Conservation (phyloP, 53 echinoderm and acorn worm genomes). For the Holothuria leucospilota region DNA sequence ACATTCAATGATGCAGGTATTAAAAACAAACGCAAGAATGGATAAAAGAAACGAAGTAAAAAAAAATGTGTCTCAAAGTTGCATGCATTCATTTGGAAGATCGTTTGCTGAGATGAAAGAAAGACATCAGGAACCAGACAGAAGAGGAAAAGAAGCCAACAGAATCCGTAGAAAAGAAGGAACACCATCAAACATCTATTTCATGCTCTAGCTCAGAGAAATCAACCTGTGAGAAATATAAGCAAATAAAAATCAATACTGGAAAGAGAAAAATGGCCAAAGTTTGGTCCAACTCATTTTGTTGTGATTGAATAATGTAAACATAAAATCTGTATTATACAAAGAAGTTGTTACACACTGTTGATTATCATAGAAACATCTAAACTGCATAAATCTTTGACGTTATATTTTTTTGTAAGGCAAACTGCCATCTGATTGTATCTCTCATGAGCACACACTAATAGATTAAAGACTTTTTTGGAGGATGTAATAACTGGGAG, state of each 20-base stretch:
- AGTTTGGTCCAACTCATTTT: too few relatives aligned
- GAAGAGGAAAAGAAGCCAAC: neutral
- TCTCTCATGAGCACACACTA: too few relatives aligned
- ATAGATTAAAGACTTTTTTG: too few relatives aligned
- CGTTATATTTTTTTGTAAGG: too few relatives aligned
- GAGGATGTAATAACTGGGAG: too few relatives aligned
- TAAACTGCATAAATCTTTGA: too few relatives aligned
- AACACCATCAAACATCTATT: slow-evolving; percentile 43
- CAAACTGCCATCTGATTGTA: too few relatives aligned
- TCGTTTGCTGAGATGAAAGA: neutral
- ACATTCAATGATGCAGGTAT: neutral
- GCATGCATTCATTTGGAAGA: slow-evolving; percentile 23
- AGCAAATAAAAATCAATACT: neutral
- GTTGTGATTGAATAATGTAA: too few relatives aligned
- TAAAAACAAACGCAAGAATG: neutral
- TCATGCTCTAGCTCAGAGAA: slow-evolving; percentile 48
- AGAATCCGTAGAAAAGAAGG: neutral
- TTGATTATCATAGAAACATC: too few relatives aligned
- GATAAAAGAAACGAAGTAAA: neutral
- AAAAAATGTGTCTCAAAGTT: neutral
- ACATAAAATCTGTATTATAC: too few relatives aligned
- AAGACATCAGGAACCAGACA: neutral
- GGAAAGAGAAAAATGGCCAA: neutral
- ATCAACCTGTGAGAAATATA: slow-evolving; percentile 38
- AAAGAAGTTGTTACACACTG: too few relatives aligned